Conservation (phyloP, 2,888 invertebrate species). For the Protophormia terraenovae region DNA sequence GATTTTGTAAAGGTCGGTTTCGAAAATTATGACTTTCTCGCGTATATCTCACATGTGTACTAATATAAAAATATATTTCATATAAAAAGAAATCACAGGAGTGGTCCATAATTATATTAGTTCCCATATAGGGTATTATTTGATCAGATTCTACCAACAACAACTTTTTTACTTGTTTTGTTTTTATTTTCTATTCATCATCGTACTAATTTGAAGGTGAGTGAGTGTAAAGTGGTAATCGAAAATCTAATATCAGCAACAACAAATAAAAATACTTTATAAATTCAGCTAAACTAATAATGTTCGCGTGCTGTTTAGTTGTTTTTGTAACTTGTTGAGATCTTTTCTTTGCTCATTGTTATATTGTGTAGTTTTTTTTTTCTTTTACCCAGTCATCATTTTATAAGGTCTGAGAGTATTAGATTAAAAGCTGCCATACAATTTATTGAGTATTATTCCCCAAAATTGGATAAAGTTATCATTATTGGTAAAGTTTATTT, state of each 20-base stretch:
- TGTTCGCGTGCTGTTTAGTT: constrained; percentile 42
- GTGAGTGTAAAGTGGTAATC: constrained; percentile 51
- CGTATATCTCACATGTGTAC: too few species aligned
- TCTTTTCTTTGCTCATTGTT: constrained; percentile 26
- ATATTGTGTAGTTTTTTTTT: neutral
- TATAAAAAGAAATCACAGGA: too few species aligned
- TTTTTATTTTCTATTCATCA: neutral
- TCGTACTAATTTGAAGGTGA: constrained; percentile 49
- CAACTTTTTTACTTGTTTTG: too few species aligned
- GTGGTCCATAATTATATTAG: too few species aligned
- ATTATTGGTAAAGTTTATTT: too few species aligned
- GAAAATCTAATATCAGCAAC: constrained; percentile 16
- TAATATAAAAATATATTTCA: too few species aligned
- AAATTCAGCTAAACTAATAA: constrained; percentile 33
- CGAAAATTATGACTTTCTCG: too few species aligned
- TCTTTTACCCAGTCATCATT: neutral
- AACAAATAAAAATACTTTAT: constrained; percentile 1
- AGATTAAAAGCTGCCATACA: neutral
- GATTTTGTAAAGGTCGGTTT: too few species aligned
- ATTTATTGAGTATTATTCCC: neutral
- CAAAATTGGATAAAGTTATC: neutral
- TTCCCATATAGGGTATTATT: too few species aligned
- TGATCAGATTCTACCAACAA: too few species aligned
- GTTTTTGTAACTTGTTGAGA: constrained; percentile 38
- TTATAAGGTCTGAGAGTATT: neutral